Conservation (phyloP, 2,888 invertebrate species). For the Pherbina coryleti region DNA sequence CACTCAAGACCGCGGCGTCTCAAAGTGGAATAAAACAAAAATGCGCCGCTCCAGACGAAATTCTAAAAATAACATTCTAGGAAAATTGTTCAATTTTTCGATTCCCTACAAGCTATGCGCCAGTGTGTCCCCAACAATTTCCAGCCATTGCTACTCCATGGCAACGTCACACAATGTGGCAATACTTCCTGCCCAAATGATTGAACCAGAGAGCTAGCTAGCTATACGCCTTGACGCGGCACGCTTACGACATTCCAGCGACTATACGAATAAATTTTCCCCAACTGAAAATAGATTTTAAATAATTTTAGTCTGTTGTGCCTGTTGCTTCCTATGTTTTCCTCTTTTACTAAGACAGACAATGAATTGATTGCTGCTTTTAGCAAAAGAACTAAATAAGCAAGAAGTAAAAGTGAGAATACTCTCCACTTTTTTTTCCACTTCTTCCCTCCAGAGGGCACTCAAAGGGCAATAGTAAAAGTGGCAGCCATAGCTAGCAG, state of each 20-base stretch:
- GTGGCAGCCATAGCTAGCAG: conserved; percentile 45
- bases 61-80: conserved; percentile 8
- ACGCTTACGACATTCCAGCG: not conserved
- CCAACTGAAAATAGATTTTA: not conserved
- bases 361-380: not conserved
- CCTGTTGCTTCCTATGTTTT: not conserved
- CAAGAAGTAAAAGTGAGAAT: not conserved
- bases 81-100: not conserved
- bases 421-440: not conserved
- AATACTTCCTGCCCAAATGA: conserved; percentile 31
- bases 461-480: conserved; percentile 7
- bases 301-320: not conserved
- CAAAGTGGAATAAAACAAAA: not conserved
- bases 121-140: conserved; percentile 2
- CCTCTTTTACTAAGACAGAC: not conserved
- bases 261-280: conserved; percentile 5
- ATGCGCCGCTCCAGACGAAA: not conserved
- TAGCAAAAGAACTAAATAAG: not conserved
- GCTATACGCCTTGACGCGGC: not conserved
- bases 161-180: not conserved
- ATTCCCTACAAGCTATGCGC: not conserved
- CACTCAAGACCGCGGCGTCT: not conserved
- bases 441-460: conserved; percentile 8
- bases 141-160: not conserved
- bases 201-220: conserved; percentile 15